Evolutionary conservation across 2,113 vertebrate species (phyloP).

Genomic region (Hydrolagus affinis): DNA sequence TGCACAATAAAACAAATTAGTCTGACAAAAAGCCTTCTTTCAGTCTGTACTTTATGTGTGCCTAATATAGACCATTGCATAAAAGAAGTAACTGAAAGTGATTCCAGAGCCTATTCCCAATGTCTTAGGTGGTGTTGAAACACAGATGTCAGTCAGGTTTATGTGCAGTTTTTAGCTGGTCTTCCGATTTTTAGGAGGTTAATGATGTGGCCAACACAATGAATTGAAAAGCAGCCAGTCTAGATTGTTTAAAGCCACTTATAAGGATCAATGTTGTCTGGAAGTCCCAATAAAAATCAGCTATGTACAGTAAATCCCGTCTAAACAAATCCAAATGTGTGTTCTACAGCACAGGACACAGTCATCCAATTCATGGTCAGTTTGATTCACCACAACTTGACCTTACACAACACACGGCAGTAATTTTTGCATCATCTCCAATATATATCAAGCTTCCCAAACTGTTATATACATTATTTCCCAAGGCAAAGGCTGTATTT

Average conservation of each 20-base stretch:
- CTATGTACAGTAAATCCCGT: neutral
- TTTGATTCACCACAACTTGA: neutral
- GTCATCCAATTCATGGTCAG: neutral
- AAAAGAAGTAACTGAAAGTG: conserved; percentile 17
- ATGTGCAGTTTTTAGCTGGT: neutral
- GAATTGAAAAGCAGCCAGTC: neutral
- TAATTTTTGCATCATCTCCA: too few species aligned
- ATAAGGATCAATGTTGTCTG: neutral
- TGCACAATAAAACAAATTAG: conserved; percentile 30
- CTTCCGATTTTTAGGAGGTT: neutral
- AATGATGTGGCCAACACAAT: neutral
- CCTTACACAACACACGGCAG: neutral
- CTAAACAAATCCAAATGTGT: neutral
- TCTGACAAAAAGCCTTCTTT: conserved; percentile 13
- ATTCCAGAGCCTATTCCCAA: neutral
- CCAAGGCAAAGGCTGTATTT: too few species aligned
- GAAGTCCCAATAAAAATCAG: conserved; percentile 7
- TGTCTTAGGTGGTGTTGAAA: conserved; percentile 8
- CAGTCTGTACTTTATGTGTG: conserved; percentile 26
- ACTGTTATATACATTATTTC: too few species aligned
- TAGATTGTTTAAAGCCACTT: neutral
- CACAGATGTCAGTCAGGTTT: neutral
- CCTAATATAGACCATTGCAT: conserved; percentile 12
- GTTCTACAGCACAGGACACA: neutral
- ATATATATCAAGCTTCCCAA: too few species aligned